Percentiles rank a stretch among this genome's conserved stretches.
phyloP scores from a whole-genome alignment of 2,797 vertebrate genomes.

The Chloroceryle amazona region DNA sequence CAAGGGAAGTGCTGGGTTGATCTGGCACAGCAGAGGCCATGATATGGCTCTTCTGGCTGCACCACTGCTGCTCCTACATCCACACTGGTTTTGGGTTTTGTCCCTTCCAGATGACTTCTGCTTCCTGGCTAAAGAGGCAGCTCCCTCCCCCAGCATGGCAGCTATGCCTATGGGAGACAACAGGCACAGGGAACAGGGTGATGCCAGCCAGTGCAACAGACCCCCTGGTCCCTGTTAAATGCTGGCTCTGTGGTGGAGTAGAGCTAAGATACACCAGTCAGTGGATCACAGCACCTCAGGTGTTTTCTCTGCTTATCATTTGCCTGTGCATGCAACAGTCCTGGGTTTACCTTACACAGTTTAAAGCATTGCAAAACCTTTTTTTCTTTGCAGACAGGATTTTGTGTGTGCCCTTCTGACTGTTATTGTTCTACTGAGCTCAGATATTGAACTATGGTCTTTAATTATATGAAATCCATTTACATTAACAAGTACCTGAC shows the following conservation, averaged over 20 bases:
- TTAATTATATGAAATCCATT: background rate
- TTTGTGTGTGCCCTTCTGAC: background rate
- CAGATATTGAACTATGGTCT: background rate
- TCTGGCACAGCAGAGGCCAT: background rate
- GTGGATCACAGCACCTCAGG: accelerated
- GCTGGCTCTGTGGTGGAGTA: accelerated
- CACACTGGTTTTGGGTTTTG: accelerated
- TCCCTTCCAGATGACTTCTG: accelerated
- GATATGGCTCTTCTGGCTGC: accelerated
- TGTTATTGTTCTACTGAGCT: background rate
- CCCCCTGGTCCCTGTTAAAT: background rate
- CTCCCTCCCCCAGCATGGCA: accelerated
- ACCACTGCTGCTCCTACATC: background rate
- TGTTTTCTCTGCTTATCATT: background rate
- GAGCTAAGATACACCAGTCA: accelerated
- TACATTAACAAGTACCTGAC: background rate
- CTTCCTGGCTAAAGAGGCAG: background rate
- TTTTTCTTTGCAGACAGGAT: background rate
- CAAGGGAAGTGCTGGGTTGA: background rate
- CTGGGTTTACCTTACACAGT: background rate
- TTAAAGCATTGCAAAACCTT: background rate
- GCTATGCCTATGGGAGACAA: background rate
- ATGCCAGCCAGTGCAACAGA: accelerated
- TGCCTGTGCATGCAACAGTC: background rate
- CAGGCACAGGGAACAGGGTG: accelerated